phyloP scores from a whole-genome alignment of 2,888 invertebrate genomes.

The Megamerina dolium region DNA sequence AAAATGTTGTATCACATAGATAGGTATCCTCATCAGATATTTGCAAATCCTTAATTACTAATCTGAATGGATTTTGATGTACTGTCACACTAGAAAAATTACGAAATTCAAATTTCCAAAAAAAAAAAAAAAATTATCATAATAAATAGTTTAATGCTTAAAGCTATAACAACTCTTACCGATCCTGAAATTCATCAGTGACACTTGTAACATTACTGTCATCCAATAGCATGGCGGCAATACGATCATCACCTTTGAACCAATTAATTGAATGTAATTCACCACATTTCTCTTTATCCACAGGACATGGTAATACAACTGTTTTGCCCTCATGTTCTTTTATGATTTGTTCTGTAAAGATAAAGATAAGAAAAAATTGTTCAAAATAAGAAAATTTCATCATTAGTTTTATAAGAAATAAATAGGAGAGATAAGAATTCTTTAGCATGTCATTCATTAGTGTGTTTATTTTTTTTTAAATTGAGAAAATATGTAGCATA shows the following conservation, averaged over 20 bases:
- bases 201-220: conserved; percentile 47
- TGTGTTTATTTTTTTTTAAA: no score
- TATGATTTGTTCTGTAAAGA: conserved; percentile 41
- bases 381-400: neutral
- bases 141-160: no score
- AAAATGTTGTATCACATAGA: conserved; percentile 73
- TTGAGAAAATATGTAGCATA: no score
- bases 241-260: conserved; percentile 58
- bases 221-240: conserved; percentile 49
- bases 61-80: conserved; percentile 41
- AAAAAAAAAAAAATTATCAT: no score
- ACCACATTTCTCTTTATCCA: conserved; percentile 63
- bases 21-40: conserved; percentile 70
- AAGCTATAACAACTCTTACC: conserved; percentile 38
- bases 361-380: conserved; percentile 11
- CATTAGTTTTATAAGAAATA: neutral
- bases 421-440: no score
- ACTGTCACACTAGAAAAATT: conserved; percentile 31
- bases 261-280: conserved; percentile 73
- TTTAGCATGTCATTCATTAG: no score
- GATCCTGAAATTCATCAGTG: conserved; percentile 42
- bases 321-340: conserved; percentile 48
- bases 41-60: conserved; percentile 52
- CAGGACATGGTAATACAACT: conserved; percentile 61
- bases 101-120: no score